A percentile compares a stretch with the other conserved stretches of the same genome.
These are phyloP conservation scores for Thumatha senex DNA, from an alignment of 2,888 invertebrate genomes.

Conservation along the genomic window DNA sequence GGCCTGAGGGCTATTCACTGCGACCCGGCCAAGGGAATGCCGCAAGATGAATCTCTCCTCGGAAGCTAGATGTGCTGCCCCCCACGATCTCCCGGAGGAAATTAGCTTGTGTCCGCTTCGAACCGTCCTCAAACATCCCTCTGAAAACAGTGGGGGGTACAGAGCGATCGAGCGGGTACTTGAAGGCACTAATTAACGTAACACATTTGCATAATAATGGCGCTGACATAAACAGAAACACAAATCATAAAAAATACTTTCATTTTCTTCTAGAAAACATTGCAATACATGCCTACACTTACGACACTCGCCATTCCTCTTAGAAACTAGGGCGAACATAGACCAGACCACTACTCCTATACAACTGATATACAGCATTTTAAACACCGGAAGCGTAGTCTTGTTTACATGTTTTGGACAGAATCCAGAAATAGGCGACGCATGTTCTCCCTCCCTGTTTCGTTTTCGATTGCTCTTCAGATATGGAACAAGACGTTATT, in stretches of 20 bases:
- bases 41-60: too few relatives aligned
- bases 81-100: too few relatives aligned
- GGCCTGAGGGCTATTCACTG: too few relatives aligned
- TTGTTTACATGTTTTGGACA: conserved; percentile 37
- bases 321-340: conserved; percentile 20
- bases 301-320: conserved; percentile 1
- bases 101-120: too few relatives aligned
- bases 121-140: too few relatives aligned
- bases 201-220: neutral
- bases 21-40: too few relatives aligned
- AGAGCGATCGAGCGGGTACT: too few relatives aligned
- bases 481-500: conserved; percentile 8
- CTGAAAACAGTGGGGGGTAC: too few relatives aligned
- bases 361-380: conserved; percentile 18
- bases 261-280: neutral
- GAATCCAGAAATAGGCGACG: conserved; percentile 31
- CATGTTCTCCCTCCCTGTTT: conserved; percentile 4
- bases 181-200: too few relatives aligned
- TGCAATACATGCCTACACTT: neutral
- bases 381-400: conserved; percentile 28
- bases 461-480: conserved; percentile 6
- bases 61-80: too few relatives aligned
- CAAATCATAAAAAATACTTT: neutral
- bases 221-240: neutral
- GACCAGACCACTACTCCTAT: conserved; percentile 18